Conservation (phyloP, 2,888 invertebrate species). For the Gerris lacustris region DNA sequence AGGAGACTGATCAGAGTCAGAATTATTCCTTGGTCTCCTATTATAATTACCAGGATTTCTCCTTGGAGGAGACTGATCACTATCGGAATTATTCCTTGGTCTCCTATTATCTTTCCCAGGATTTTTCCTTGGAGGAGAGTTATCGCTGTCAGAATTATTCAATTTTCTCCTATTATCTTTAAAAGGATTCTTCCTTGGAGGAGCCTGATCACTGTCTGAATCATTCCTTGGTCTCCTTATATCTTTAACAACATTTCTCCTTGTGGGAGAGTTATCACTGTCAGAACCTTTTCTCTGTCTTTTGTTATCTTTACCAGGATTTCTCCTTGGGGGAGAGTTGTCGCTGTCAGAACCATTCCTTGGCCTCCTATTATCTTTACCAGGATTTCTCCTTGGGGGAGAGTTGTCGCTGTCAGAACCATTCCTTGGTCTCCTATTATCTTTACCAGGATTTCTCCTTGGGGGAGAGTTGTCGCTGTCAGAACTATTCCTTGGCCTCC, state of each 20-base stretch:
- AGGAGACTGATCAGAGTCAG: conserved; percentile 28
- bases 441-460: conserved; percentile 17
- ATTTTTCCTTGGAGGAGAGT: conserved; percentile 7
- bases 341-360: conserved; percentile 22
- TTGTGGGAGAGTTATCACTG: conserved; percentile 1
- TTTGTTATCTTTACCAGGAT: not conserved
- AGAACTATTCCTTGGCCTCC: conserved; percentile 4
- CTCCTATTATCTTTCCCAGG: not conserved
- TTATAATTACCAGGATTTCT: conserved; percentile 17
- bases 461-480: conserved; percentile 31
- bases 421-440: not conserved
- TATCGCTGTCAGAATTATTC: not conserved
- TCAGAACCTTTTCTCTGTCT: not conserved
- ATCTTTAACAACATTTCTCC: not conserved
- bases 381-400: conserved; percentile 8
- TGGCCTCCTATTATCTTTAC: conserved; percentile 7
- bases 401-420: not conserved
- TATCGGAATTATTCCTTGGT: conserved; percentile 23
- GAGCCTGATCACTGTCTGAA: conserved; percentile 24
- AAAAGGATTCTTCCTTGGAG: conserved; percentile 16
- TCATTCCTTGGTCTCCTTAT: conserved; percentile 9
- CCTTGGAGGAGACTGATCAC: conserved; percentile 30
- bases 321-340: conserved; percentile 20
- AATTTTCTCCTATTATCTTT: not conserved
- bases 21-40: conserved; percentile 23